These are phyloP conservation scores for Halichoerus grypus DNA, from an alignment of 2,113 vertebrate species.

Conservation along the genomic window DNA sequence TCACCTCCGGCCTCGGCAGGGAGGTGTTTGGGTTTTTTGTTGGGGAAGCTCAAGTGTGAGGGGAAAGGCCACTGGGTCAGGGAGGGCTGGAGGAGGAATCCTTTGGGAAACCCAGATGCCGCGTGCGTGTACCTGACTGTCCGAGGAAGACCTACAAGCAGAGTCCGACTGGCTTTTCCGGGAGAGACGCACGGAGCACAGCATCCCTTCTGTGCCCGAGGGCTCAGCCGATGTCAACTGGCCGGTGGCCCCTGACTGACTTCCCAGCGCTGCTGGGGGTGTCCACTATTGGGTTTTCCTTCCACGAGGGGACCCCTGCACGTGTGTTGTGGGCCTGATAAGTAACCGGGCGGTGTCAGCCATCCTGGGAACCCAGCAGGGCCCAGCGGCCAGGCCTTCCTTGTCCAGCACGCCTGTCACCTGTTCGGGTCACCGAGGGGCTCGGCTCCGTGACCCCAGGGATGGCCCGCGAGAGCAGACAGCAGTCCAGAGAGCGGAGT, in stretches of 20 bases:
- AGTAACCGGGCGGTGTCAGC: conserved; percentile 54
- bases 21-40: not conserved
- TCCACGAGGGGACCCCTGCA: conserved; percentile 74
- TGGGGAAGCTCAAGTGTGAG: conserved; percentile 73
- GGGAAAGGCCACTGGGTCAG: not conserved
- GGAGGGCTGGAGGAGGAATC: conserved; percentile 53
- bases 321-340: conserved; percentile 71
- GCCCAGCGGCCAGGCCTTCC: not conserved
- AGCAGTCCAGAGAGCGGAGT: not conserved
- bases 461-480: not conserved
- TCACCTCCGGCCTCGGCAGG: not conserved
- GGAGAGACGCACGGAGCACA: conserved; percentile 69
- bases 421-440: not conserved
- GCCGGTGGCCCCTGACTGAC: conserved; percentile 43
- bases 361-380: conserved; percentile 17
- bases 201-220: conserved; percentile 74
- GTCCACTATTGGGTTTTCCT: conserved; percentile 72
- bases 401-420: not conserved
- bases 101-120: conserved; percentile 66
- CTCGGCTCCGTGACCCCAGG: not conserved
- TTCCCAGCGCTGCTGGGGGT: conserved; percentile 69
- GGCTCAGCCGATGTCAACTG: conserved; percentile 55
- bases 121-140: conserved; percentile 59
- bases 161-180: not conserved
- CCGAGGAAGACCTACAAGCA: conserved; percentile 53